Evolutionary conservation across 2,888 invertebrate genomes (phyloP).

Genomic region (Muschampia staudingeri): DNA sequence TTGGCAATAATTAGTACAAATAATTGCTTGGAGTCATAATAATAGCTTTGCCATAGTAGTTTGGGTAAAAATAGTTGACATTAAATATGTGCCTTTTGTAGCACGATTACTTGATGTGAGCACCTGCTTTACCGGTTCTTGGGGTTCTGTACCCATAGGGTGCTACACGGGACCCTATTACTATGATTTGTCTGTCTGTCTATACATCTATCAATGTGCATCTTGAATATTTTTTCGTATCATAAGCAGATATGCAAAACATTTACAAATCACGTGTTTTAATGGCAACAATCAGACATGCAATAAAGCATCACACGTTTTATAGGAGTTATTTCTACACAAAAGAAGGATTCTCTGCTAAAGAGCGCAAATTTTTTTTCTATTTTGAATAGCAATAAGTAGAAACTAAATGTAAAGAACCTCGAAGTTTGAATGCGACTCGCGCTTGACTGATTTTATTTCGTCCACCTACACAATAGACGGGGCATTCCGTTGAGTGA

Average conservation of each 20-base stretch:
- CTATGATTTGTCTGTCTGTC: background rate
- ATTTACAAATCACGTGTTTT: background rate
- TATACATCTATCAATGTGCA: no score
- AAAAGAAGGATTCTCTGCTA: background rate
- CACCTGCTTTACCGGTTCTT: constrained; percentile 43
- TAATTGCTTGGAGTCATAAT: constrained; percentile 32
- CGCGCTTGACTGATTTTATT: constrained; percentile 6
- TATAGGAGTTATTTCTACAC: background rate
- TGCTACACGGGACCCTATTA: background rate
- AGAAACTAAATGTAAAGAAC: background rate
- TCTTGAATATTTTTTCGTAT: background rate
- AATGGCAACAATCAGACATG: no score
- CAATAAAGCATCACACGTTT: no score
- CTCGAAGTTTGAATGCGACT: background rate
- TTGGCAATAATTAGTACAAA: constrained; percentile 32
- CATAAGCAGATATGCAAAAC: background rate
- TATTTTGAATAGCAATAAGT: background rate
- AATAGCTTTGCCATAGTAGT: constrained; percentile 30
- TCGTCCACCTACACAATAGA: constrained; percentile 4
- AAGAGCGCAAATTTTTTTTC: background rate
- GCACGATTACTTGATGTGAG: constrained; percentile 15
- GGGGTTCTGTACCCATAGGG: background rate
- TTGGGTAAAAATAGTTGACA: constrained; percentile 47
- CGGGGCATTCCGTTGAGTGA: constrained; percentile 16
- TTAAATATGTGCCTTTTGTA: constrained; percentile 31